These are phyloP conservation scores for Prinia subflava DNA, from an alignment of 2,113 vertebrate species.

Conservation along the genomic window DNA sequence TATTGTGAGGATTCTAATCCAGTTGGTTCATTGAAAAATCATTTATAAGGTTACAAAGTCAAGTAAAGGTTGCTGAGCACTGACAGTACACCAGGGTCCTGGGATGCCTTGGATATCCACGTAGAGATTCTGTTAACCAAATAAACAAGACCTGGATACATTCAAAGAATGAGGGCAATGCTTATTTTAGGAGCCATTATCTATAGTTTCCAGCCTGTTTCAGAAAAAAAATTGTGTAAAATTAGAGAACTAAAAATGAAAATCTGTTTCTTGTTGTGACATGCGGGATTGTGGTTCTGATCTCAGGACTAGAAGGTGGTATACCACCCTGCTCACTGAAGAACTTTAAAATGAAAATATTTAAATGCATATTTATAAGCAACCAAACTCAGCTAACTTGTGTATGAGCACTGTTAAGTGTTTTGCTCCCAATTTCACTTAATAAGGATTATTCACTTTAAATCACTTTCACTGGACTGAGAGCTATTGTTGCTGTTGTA, in stretches of 20 bases:
- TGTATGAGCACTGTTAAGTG: background rate
- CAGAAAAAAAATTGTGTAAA: background rate
- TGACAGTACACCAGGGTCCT: background rate
- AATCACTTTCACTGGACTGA: background rate
- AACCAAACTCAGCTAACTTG: background rate
- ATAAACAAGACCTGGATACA: background rate
- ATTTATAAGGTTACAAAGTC: background rate
- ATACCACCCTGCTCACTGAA: background rate
- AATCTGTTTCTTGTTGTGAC: background rate
- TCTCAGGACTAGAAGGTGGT: background rate
- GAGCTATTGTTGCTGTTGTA: background rate
- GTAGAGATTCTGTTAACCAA: background rate
- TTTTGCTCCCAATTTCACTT: background rate
- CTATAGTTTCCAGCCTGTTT: background rate
- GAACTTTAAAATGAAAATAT: background rate
- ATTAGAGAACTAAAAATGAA: background rate
- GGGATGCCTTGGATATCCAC: background rate
- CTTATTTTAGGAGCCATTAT: background rate
- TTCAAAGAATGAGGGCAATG: background rate
- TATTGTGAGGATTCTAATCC: background rate
- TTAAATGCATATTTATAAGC: background rate
- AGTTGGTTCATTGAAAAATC: background rate
- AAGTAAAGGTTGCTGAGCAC: background rate
- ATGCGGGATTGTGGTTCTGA: background rate
- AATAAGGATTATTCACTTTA: background rate